Conservation (phyloP, 2,113 vertebrate species). For the Probosciger aterrimus region DNA sequence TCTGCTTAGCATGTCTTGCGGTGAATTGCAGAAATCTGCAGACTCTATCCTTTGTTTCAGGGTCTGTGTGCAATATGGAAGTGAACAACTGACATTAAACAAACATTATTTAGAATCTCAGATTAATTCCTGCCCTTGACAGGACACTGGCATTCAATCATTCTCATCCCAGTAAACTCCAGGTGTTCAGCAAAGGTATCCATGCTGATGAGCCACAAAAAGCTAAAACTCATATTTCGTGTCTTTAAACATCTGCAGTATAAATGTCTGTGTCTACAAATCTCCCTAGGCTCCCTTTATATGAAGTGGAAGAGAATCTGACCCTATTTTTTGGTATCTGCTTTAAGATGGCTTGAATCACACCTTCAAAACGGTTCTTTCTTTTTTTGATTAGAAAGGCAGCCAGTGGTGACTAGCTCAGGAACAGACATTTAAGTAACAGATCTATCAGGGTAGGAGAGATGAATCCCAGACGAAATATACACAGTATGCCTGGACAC, state of each 20-base stretch:
- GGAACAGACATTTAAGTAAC: neutral
- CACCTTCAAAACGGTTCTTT: neutral
- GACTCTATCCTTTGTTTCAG: neutral
- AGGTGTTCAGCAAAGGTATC: neutral
- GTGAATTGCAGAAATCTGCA: neutral
- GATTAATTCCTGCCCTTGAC: neutral
- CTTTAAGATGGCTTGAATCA: neutral
- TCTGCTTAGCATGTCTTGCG: neutral
- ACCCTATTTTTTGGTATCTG: neutral
- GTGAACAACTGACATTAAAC: neutral
- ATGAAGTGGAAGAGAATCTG: neutral
- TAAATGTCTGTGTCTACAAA: neutral
- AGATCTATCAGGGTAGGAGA: neutral
- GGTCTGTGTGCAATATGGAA: neutral
- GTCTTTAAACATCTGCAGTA: neutral
- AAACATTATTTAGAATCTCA: neutral
- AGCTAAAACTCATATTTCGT: neutral
- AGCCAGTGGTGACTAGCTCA: neutral
- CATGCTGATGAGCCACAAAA: neutral
- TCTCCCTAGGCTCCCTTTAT: neutral
- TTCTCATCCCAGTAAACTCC: neutral
- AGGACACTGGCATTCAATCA: neutral
- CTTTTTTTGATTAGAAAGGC: neutral
- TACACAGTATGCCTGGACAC: fast-evolving
- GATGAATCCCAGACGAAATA: neutral